Conservation (phyloP, 2,797 vertebrate species). For the Myioborus miniatus region DNA sequence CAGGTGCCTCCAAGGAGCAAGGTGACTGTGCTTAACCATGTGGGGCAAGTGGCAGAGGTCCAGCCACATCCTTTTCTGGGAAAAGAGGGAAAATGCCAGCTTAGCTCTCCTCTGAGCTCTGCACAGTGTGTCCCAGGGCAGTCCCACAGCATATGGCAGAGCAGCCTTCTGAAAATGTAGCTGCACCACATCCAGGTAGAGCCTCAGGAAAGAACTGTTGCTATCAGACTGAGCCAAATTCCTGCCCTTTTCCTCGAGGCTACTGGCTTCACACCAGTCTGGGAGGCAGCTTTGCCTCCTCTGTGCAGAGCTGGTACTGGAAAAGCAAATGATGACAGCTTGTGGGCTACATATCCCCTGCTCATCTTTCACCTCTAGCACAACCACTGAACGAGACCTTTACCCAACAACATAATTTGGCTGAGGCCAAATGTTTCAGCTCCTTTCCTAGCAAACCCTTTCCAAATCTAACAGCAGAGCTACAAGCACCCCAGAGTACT, state of each 20-base stretch:
- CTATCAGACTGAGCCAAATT: not conserved
- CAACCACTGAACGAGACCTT: not conserved
- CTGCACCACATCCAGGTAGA: conserved; percentile 45
- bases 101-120: not conserved
- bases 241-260: conserved; percentile 20
- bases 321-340: not conserved
- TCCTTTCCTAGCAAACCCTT: not conserved
- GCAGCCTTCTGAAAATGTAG: conserved; percentile 4
- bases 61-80: not conserved
- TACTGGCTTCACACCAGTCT: not conserved
- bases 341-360: rapidly evolving
- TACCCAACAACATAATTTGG: not conserved
- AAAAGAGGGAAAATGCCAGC: not conserved
- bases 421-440: not conserved
- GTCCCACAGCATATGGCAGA: not conserved
- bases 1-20: not conserved
- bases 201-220: not conserved
- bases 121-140: not conserved
- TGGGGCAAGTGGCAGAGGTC: not conserved
- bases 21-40: not conserved
- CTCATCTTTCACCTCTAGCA: not conserved
- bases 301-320: not conserved
- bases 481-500: not conserved
- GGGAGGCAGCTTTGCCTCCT: not conserved
- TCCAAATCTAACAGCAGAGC: not conserved